Percentiles rank a stretch among this genome's conserved stretches.
Conservation (phyloP, 2,113 vertebrate genomes). For the Lycaon pictus region DNA sequence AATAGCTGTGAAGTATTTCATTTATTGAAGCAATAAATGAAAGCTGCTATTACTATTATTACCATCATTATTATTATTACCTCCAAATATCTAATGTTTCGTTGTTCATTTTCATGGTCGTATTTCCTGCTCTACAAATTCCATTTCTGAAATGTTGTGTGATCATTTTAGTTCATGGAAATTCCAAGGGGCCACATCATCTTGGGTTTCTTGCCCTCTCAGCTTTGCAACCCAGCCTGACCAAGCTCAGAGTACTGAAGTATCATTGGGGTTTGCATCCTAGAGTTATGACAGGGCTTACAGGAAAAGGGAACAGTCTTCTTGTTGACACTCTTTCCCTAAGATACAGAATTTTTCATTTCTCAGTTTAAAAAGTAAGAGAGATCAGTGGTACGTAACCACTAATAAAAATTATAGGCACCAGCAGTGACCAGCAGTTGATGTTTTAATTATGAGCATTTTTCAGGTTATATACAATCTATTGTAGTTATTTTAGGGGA, state of each 20-base stretch:
- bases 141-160: slow-evolving; percentile 6
- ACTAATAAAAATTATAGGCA: not conserved
- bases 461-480: slow-evolving; percentile 3
- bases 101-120: not conserved
- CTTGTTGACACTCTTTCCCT: not conserved
- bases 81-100: slow-evolving; percentile 32
- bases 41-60: not conserved
- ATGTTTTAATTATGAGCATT: slow-evolving; percentile 42
- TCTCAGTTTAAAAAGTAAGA: slow-evolving; percentile 35
- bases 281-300: not conserved
- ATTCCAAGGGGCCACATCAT: not conserved
- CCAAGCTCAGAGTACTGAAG: not conserved
- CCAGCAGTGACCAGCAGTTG: not conserved
- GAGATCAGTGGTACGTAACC: not conserved
- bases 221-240: not conserved
- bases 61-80: not conserved
- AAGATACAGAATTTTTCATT: not conserved
- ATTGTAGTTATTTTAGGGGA: not conserved
- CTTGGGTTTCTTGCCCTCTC: slow-evolving; percentile 5
- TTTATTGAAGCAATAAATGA: slow-evolving; percentile 25
- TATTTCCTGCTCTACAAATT: slow-evolving; percentile 9
- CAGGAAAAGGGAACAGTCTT: not conserved
- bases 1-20: slow-evolving; percentile 20
- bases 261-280: not conserved
- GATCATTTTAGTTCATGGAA: not conserved